Base-by-base conservation (phyloP, 2,113 vertebrate genomes). In the Tupaia tana region DNA sequence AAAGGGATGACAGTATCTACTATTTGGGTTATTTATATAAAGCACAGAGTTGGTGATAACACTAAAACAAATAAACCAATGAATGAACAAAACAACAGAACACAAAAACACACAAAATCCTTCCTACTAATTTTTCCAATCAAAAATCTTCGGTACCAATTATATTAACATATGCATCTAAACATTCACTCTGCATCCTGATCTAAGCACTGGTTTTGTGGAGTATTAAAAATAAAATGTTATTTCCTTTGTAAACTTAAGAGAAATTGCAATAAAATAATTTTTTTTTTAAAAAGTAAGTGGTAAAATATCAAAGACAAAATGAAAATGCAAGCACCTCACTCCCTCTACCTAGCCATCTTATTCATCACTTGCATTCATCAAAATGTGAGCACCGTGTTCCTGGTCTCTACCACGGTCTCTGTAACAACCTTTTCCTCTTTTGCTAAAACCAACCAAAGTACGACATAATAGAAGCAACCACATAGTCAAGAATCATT, bases 211-310 rank as follows among this genome's bases (percentile, higher is more conserved):
- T 64, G 27, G 34, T 84, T 71, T 93, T 25, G 11, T 27, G n/a
- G 34, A 88, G 25, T 77, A 88, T 75, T 87, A 77, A 81, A 95
- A 86, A 61, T 4, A 43, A 59, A 56, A 12, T 43, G 85, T 90
- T 85, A 34, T 89, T 92, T 90, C 34, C n/a, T 90, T 85, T 86
- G 54, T 58, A 78, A 92, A 71, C 9, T 58, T 80, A 31, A 91
- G 77, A 87, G 59, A 89, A 43, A 43, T 3, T 43, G 43, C 4
- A 43, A 43, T 43, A 43, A 43, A n/a, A n/a, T n/a, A n/a, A n/a
- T n/a, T n/a, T n/a, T n/a, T n/a, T n/a, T n/a, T n/a, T n/a, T n/a
- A n/a, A n/a, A 43, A 43, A 43, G 43, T 66, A 79, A 80, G 52
- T 69, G 66, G 77, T 34, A 25, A 69, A 82, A 34, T 77, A 73